These are phyloP conservation scores for Melanotaenia trifasciata DNA, from an alignment of 2,797 vertebrate genomes.

Conservation along the genomic window DNA sequence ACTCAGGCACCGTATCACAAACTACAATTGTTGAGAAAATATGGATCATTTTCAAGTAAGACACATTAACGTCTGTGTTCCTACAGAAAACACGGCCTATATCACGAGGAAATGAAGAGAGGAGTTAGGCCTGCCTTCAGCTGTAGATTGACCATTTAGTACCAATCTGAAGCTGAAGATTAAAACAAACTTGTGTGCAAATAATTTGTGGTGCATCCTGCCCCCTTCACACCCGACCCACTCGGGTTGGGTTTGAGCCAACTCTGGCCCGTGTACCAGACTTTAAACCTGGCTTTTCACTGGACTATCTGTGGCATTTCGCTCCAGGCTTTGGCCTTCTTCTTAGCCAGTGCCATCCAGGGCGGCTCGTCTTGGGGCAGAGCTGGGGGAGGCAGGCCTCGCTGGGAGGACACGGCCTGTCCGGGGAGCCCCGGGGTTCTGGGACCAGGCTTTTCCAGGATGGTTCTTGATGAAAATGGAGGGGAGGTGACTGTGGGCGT, in stretches of 20 bases:
- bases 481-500: conserved; percentile 26
- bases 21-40: conserved; percentile 22
- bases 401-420: conserved; percentile 27
- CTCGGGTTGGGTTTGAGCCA: background rate
- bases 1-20: conserved; percentile 37
- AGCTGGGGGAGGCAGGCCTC: conserved; percentile 54
- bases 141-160: conserved; percentile 30
- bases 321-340: conserved; percentile 96
- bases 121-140: conserved; percentile 24
- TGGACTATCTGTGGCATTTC: conserved; percentile 91
- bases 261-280: background rate
- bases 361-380: conserved; percentile 86
- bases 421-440: conserved; percentile 38
- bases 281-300: conserved; percentile 58
- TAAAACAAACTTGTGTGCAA: conserved; percentile 61
- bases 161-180: conserved; percentile 41
- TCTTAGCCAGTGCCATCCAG: conserved; percentile 94
- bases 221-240: conserved; percentile 3
- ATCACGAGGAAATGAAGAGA: conserved; percentile 6
- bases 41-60: conserved; percentile 23
- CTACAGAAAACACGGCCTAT: conserved; percentile 31
- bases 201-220: conserved; percentile 39
- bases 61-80: conserved; percentile 10
- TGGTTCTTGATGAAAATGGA: conserved; percentile 25
- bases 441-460: conserved; percentile 34